phyloP scores from a whole-genome alignment of 2,113 vertebrate genomes.

The Tetraodon nigroviridis region DNA sequence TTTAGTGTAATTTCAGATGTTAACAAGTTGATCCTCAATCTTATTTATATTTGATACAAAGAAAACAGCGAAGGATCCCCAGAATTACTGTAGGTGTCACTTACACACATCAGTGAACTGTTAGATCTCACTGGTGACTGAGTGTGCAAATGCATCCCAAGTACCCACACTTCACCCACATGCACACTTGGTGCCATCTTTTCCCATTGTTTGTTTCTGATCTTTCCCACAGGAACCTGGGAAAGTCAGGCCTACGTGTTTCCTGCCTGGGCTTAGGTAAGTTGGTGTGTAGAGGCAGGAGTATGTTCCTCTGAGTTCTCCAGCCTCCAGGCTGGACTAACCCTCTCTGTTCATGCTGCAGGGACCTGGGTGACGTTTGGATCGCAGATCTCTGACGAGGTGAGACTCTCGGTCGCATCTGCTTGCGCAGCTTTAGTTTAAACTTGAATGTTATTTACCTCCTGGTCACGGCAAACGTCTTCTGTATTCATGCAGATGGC shows the following conservation, averaged over 20 bases:
- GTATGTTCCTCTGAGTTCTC: slow-evolving; percentile 3
- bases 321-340: slow-evolving; percentile 19
- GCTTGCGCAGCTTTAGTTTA: slow-evolving; percentile 4
- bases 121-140: neutral
- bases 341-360: slow-evolving; percentile 48
- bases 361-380: slow-evolving; percentile 93
- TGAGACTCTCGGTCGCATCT: slow-evolving; percentile 56
- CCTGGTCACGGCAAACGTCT: slow-evolving; percentile 33
- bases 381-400: slow-evolving; percentile 91
- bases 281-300: slow-evolving; percentile 25
- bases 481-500: slow-evolving; percentile 80
- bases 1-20: no score
- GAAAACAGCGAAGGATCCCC: no score
- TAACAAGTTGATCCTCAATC: no score
- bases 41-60: no score
- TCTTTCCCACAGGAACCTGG: slow-evolving; percentile 67
- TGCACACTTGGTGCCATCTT: neutral
- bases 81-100: neutral
- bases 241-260: slow-evolving; percentile 75
- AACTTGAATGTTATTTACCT: slow-evolving; percentile 25
- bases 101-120: neutral
- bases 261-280: slow-evolving; percentile 78
- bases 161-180: slow-evolving; percentile 3
- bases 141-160: neutral
- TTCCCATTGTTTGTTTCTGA: neutral